Conservation (phyloP, 2,797 vertebrate genomes). For the Onychomys torridus region DNA sequence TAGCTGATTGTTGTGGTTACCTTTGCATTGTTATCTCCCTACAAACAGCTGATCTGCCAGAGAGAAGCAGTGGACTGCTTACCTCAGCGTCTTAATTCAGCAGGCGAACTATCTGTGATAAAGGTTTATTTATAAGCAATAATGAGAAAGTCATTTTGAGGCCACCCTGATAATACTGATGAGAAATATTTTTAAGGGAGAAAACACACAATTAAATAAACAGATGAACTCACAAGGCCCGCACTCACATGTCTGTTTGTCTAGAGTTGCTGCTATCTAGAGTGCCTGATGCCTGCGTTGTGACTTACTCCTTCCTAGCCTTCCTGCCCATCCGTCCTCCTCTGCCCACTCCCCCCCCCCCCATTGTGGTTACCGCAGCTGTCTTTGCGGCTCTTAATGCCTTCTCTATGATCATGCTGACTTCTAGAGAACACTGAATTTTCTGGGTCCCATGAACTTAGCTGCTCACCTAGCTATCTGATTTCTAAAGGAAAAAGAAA, state of each 20-base stretch:
- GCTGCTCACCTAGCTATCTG: not conserved
- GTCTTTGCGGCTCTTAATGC: constrained; percentile 39
- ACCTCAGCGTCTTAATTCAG: constrained; percentile 91
- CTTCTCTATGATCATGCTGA: not conserved
- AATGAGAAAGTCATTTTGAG: constrained; percentile 90
- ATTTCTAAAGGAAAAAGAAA: constrained; percentile 28
- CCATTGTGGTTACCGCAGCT: not conserved
- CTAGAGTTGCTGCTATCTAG: constrained; percentile 56
- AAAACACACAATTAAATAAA: constrained; percentile 66
- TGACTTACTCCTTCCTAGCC: not conserved
- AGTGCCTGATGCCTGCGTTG: constrained; percentile 38
- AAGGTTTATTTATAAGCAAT: constrained; percentile 91
- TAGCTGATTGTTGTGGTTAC: constrained; percentile 90
- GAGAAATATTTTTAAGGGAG: constrained; percentile 83
- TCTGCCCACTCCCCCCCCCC: no score
- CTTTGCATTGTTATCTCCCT: constrained; percentile 91
- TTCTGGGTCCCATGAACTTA: not conserved
- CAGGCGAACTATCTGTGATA: constrained; percentile 88
- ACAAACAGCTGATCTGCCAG: constrained; percentile 90
- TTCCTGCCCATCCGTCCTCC: not conserved
- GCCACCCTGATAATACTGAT: constrained; percentile 89
- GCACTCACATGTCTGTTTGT: constrained; percentile 79
- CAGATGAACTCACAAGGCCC: constrained; percentile 70
- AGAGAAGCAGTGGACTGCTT: constrained; percentile 91
- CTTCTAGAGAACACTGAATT: constrained; percentile 48